Base-by-base conservation (phyloP, 2,797 vertebrate genomes). In the Phataginus tetradactyla region DNA sequence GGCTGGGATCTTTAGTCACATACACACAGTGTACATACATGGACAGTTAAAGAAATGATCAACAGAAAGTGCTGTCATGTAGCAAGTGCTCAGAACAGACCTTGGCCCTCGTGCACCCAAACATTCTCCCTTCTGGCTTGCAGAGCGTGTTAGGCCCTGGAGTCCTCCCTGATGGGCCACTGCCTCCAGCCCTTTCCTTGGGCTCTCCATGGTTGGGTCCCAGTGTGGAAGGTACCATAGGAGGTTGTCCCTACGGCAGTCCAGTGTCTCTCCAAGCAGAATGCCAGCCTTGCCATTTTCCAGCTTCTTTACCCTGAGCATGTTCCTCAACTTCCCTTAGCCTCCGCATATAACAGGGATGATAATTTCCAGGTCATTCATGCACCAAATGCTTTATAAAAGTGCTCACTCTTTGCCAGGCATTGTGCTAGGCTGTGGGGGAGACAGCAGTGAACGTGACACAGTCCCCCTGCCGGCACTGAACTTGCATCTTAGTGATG, bases 1-100 rank as follows among this genome's bases (percentile, higher is more conserved):
- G 45, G 45, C 45, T 45, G 45, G 9, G 45, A 45, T 45, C 45
- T 45, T 45, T 45, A 45, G 10, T 45, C 45, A 45, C 45, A 45
- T 9, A 13, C 25, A 32, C 39, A 42, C 7, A 49, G 2, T 11
- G n/a, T 5, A 45, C 42, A 57, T 12, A 15, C 4, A 20, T 0
- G 5, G 23, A 85, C 23, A 34, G 6, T 45, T 74, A 42, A 85
- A 78, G 32, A 42, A 80, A n/a, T 45, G n/a, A 80, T 69, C 51
- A 55, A 1, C 21, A 23, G 64, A 42, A 74, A 91, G 20, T 20
- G 78, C 37, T 57, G 29, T 25, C 0, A 1, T 11, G 27, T 0
- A 51, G 14, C 23, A 53, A 93, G 49, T 53, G 21, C 55, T 95
- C 55, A 66, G 53, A 66, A 69, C 2, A 88, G n/a, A 88, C 21